Conservation (phyloP, 2,797 vertebrate genomes). For the Peromyscus nudipes region DNA sequence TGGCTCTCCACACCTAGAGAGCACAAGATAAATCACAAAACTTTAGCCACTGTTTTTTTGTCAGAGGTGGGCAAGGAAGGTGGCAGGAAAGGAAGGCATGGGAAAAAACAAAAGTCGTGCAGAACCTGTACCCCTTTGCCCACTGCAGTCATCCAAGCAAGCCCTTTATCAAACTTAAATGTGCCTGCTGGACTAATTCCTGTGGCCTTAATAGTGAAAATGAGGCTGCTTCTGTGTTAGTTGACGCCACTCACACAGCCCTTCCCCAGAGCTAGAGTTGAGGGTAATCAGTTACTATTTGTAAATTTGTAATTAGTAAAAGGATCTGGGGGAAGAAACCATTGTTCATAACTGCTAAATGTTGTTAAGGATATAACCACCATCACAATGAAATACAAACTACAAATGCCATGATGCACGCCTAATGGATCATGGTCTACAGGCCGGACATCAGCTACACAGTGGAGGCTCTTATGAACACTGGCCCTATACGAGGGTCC, state of each 20-base stretch:
- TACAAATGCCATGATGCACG: neutral
- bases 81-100: neutral
- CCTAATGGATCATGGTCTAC: too few relatives aligned
- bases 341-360: neutral
- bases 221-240: neutral
- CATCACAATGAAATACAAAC: neutral
- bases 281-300: conserved; percentile 33
- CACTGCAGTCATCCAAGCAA: neutral
- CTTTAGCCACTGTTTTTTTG: too few relatives aligned
- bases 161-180: neutral
- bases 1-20: accelerated
- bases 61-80: neutral
- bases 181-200: neutral
- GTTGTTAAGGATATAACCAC: neutral
- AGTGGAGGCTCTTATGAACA: accelerated
- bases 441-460: accelerated
- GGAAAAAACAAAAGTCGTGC: neutral
- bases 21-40: neutral
- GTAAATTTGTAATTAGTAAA: neutral
- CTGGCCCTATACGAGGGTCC: too few relatives aligned
- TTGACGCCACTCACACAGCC: neutral
- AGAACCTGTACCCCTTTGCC: neutral
- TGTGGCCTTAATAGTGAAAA: neutral
- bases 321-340: conserved; percentile 16
- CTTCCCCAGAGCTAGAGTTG: neutral